These are phyloP conservation scores for Aphelenchoides avenae DNA, from an alignment of 1,140 invertebrate species.

Conservation along the genomic window DNA sequence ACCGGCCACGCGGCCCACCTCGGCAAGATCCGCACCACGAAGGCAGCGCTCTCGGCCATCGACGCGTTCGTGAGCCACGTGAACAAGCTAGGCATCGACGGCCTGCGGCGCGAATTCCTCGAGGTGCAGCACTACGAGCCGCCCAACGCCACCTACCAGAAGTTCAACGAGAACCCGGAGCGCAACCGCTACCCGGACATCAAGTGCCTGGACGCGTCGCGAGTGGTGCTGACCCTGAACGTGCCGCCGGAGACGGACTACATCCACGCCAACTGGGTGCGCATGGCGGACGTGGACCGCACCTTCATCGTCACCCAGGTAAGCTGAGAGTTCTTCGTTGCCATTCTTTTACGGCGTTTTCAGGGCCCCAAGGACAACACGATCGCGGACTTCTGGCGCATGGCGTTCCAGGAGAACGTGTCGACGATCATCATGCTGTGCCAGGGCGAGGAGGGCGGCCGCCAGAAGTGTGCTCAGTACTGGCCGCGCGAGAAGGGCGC, in stretches of 20 bases:
- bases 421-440: conserved; percentile 84
- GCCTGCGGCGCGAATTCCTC: conserved; percentile 13
- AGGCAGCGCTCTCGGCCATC: not conserved
- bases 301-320: conserved; percentile 11
- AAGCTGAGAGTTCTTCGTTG: conserved; percentile 18
- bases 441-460: conserved; percentile 47
- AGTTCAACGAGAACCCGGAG: conserved; percentile 6
- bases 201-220: conserved; percentile 24
- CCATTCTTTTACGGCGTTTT: too few species aligned
- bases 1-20: too few species aligned
- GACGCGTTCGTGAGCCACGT: not conserved
- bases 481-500: conserved; percentile 11
- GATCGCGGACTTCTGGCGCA: conserved; percentile 81
- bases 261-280: conserved; percentile 37
- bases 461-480: conserved; percentile 12
- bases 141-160: conserved; percentile 1
- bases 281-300: not conserved
- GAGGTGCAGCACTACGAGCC: conserved; percentile 1
- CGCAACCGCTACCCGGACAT: conserved; percentile 27
- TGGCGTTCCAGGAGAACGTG: conserved; percentile 74
- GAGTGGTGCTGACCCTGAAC: conserved; percentile 20
- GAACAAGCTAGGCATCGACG: not conserved
- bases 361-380: conserved; percentile 80
- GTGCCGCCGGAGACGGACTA: conserved; percentile 38
- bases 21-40: too few species aligned